Percentiles rank a stretch among this genome's conserved stretches.
These are phyloP conservation scores for Cheumatopsyche charites DNA, from an alignment of 1,140 invertebrate species.

Conservation along the genomic window DNA sequence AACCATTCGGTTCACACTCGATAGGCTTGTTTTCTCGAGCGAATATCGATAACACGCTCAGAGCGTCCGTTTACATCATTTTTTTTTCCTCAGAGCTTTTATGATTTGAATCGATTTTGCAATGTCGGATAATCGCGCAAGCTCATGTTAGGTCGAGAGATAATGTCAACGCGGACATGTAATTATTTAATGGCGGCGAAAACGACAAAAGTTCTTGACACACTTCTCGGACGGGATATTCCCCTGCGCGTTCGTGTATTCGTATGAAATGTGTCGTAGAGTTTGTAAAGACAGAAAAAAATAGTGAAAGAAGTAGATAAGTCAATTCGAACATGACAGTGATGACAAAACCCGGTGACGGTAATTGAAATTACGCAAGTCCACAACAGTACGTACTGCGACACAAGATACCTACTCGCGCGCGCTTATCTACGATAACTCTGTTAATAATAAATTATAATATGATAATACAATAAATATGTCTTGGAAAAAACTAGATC, in stretches of 20 bases:
- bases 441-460: conserved; percentile 2
- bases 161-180: conserved; percentile 18
- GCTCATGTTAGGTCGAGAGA: background rate
- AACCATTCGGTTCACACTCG: too few relatives aligned
- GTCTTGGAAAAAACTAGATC: background rate
- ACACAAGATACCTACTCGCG: too few relatives aligned
- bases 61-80: too few relatives aligned
- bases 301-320: background rate
- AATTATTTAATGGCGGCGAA: conserved; percentile 21
- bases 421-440: background rate
- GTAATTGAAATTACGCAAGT: conserved; percentile 21
- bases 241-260: too few relatives aligned
- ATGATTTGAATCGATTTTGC: conserved; percentile 3
- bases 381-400: too few relatives aligned
- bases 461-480: conserved; percentile 4
- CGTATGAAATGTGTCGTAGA: too few relatives aligned
- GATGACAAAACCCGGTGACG: conserved; percentile 15
- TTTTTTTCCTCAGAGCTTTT: background rate
- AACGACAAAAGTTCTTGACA: conserved; percentile 25
- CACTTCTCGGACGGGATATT: background rate
- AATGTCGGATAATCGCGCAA: background rate
- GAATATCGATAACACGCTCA: too few relatives aligned
- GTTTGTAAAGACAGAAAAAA: too few relatives aligned
- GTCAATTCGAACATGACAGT: conserved; percentile 22
- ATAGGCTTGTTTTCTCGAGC: too few relatives aligned